These are phyloP conservation scores for Pogonognathellus flavescens DNA, from an alignment of 1,140 invertebrate genomes.

Conservation along the genomic window DNA sequence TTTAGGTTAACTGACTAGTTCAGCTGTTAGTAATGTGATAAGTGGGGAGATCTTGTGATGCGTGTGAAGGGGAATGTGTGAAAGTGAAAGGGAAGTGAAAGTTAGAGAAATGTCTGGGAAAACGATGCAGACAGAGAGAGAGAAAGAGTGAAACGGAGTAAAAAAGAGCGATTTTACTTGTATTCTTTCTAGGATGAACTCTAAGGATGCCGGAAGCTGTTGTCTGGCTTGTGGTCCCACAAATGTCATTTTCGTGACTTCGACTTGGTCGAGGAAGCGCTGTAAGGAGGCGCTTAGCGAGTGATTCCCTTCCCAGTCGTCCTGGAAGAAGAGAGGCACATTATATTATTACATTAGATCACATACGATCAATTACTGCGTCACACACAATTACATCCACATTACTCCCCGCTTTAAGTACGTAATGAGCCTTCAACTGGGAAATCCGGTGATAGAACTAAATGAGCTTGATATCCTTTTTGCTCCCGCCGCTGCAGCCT, in stretches of 20 bases:
- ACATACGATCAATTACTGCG: not conserved
- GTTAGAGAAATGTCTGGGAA: slow-evolving; percentile 24
- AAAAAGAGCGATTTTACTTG: slow-evolving; percentile 73
- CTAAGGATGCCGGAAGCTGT: slow-evolving; percentile 85
- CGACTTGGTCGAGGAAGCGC: slow-evolving; percentile 86
- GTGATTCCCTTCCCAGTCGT: slow-evolving; percentile 78
- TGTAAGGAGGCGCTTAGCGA: slow-evolving; percentile 85
- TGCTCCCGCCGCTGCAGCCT: too few species aligned
- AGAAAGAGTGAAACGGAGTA: not conserved
- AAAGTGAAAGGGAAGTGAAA: slow-evolving; percentile 50
- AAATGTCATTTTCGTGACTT: slow-evolving; percentile 82
- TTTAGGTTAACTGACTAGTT: slow-evolving; percentile 47
- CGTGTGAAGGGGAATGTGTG: slow-evolving; percentile 28
- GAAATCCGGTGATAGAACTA: slow-evolving; percentile 1
- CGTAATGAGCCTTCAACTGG: slow-evolving; percentile 8
- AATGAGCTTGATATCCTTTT: not conserved
- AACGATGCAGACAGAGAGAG: not conserved
- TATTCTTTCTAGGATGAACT: slow-evolving; percentile 92
- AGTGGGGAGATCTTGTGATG: slow-evolving; percentile 33
- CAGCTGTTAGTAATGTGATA: slow-evolving; percentile 49
- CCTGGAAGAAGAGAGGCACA: slow-evolving; percentile 67
- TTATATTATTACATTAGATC: slow-evolving; percentile 18
- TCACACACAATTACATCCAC: slow-evolving; percentile 44
- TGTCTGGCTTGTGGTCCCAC: slow-evolving; percentile 68
- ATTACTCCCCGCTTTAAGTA: slow-evolving; percentile 31